A percentile compares a stretch with the other conserved stretches of the same genome.
These are phyloP conservation scores for Hypomecis punctinalis DNA, from an alignment of 2,888 invertebrate genomes.

Conservation along the genomic window DNA sequence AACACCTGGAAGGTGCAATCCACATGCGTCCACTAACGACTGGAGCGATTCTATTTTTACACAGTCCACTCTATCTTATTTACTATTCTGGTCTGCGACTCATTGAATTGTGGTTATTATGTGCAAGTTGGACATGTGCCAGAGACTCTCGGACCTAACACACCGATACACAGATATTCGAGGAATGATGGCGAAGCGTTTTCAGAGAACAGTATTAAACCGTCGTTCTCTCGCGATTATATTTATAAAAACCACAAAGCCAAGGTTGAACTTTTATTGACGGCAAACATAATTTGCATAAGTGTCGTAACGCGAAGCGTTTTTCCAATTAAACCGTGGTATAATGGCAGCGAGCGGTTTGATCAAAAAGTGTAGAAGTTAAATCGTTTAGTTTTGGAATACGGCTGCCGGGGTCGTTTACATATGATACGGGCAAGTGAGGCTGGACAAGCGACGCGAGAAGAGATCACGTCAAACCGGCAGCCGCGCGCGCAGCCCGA, in stretches of 20 bases:
- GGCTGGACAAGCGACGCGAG: slow-evolving; percentile 74
- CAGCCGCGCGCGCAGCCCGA: slow-evolving; percentile 73
- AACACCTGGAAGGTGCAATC: slow-evolving; percentile 81
- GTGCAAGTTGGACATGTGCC: slow-evolving; percentile 83
- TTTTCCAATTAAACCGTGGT: slow-evolving; percentile 19
- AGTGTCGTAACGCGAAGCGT: slow-evolving; percentile 26
- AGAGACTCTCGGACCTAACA: slow-evolving; percentile 74
- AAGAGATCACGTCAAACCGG: slow-evolving; percentile 83
- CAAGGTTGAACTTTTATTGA: slow-evolving; percentile 59
- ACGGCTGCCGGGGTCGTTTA: slow-evolving; percentile 77
- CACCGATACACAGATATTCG: slow-evolving; percentile 79
- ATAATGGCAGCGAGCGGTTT: slow-evolving; percentile 15
- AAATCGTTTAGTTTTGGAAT: slow-evolving; percentile 55
- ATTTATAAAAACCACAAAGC: slow-evolving; percentile 58
- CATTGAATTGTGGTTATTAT: slow-evolving; percentile 86
- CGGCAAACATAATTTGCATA: slow-evolving; percentile 37
- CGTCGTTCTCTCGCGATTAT: slow-evolving; percentile 49
- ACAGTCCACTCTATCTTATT: slow-evolving; percentile 83
- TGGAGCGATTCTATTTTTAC: slow-evolving; percentile 83
- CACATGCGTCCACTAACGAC: slow-evolving; percentile 74
- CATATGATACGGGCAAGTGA: slow-evolving; percentile 75
- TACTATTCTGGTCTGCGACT: slow-evolving; percentile 85
- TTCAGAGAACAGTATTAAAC: slow-evolving; percentile 64
- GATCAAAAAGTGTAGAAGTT: slow-evolving; percentile 31
- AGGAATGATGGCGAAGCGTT: slow-evolving; percentile 73